These are phyloP conservation scores for Montipora efflorescens DNA, from an alignment of 64 coral and sea anemone species.

Conservation along the genomic window DNA sequence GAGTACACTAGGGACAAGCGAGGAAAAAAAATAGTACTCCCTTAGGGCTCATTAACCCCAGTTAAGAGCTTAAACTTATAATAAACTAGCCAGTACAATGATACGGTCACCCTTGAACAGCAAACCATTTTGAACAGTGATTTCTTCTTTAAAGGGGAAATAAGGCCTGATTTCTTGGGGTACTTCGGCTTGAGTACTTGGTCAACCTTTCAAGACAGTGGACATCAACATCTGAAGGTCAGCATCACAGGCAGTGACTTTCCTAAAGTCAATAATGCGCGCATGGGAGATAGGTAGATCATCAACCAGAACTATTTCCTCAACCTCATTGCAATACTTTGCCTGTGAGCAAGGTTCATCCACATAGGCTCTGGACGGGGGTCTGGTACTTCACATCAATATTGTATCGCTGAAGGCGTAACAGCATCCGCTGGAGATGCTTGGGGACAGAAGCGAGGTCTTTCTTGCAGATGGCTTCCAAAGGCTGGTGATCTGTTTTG, in stretches of 20 bases:
- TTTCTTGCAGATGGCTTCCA: conserved; percentile 49
- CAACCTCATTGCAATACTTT: conserved; percentile 23
- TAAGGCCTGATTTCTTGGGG: conserved; percentile 17
- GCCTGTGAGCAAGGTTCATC: not conserved
- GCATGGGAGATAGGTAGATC: conserved; percentile 53
- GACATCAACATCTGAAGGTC: conserved; percentile 35
- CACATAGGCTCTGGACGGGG: conserved; percentile 8
- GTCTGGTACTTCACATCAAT: conserved; percentile 50
- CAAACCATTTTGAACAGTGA: too few relatives aligned
- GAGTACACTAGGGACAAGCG: too few relatives aligned
- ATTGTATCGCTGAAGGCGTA: conserved; percentile 44
- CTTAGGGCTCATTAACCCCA: too few relatives aligned
- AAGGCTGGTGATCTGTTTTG: conserved; percentile 43
- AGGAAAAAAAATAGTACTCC: too few relatives aligned
- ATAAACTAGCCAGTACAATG: too few relatives aligned
- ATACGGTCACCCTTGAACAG: too few relatives aligned
- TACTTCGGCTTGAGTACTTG: conserved; percentile 42
- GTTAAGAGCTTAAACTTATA: too few relatives aligned
- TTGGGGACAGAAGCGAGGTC: conserved; percentile 27
- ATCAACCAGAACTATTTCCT: conserved; percentile 45
- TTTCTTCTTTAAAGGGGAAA: too few relatives aligned
- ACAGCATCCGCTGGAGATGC: conserved; percentile 50
- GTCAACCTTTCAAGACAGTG: conserved; percentile 59
- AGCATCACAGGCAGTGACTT: conserved; percentile 34
- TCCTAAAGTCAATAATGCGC: conserved; percentile 8